phyloP scores from a whole-genome alignment of 2,888 invertebrate genomes.

The Neoscelio sp. region DNA sequence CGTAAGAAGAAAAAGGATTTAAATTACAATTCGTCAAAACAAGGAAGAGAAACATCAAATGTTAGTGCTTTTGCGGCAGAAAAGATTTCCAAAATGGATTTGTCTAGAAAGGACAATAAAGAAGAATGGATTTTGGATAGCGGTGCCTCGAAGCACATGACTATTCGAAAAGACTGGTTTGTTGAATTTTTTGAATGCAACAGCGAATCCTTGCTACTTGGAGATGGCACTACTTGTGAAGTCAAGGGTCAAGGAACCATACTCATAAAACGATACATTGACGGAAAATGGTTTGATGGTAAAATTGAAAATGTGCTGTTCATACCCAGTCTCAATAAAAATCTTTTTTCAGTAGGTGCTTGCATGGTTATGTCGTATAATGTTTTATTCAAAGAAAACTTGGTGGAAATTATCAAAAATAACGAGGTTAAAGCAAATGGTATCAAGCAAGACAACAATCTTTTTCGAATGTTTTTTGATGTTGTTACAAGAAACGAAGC shows the following conservation, averaged over 20 bases:
- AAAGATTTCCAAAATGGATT: neutral
- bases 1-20: neutral
- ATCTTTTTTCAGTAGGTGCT: constrained; percentile 10
- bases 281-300: too few species aligned
- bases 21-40: neutral
- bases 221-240: constrained; percentile 35
- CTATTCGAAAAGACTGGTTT: constrained; percentile 66
- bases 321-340: neutral
- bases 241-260: neutral
- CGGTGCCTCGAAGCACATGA: constrained; percentile 69
- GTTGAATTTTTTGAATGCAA: constrained; percentile 34
- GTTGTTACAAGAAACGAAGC: neutral
- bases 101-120: constrained; percentile 13
- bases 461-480: neutral
- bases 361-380: neutral
- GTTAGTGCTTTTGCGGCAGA: neutral
- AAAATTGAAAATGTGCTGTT: constrained; percentile 13
- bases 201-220: constrained; percentile 41
- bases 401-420: neutral
- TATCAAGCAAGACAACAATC: constrained; percentile 2
- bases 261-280: too few species aligned
- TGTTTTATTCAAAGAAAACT: neutral
- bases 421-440: neutral
- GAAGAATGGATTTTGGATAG: constrained; percentile 70
- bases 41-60: neutral